Percentiles rank a stretch among this genome's conserved stretches.
Conservation (phyloP, 2,797 vertebrate species). For the Halcyon smyrnensis region DNA sequence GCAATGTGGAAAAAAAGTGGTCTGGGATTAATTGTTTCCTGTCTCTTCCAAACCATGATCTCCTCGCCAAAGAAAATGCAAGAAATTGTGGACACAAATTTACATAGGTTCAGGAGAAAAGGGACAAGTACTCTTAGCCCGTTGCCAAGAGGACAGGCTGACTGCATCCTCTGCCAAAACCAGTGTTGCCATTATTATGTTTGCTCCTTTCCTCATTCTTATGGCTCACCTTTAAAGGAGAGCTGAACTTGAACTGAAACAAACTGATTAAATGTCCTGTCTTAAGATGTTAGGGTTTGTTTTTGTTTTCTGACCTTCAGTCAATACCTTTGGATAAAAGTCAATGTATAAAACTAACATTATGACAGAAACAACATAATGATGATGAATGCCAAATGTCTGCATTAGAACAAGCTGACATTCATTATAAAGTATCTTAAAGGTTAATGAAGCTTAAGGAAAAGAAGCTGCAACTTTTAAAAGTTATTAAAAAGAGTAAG, state of each 20-base stretch:
- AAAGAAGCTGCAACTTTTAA: background rate
- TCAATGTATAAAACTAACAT: background rate
- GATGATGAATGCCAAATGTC: background rate
- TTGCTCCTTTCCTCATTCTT: background rate
- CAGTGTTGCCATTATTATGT: background rate
- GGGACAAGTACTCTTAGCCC: background rate
- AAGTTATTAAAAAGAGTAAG: background rate
- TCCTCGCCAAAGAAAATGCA: background rate
- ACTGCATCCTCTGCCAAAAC: background rate
- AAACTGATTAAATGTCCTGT: background rate
- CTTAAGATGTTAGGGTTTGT: background rate
- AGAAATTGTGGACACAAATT: background rate
- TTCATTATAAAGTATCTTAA: background rate
- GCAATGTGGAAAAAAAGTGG: background rate
- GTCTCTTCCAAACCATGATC: background rate
- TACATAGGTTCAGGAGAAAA: background rate
- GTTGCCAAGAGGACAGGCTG: background rate
- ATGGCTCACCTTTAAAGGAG: background rate
- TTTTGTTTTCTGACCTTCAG: background rate
- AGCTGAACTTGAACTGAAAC: background rate
- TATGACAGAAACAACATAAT: background rate
- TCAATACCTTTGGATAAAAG: slow-evolving; percentile 14
- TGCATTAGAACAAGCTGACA: background rate
- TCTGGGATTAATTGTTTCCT: background rate
- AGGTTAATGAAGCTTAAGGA: background rate